These are phyloP conservation scores for Pemphredon lugubris DNA, from an alignment of 2,888 invertebrate species.

Conservation along the genomic window DNA sequence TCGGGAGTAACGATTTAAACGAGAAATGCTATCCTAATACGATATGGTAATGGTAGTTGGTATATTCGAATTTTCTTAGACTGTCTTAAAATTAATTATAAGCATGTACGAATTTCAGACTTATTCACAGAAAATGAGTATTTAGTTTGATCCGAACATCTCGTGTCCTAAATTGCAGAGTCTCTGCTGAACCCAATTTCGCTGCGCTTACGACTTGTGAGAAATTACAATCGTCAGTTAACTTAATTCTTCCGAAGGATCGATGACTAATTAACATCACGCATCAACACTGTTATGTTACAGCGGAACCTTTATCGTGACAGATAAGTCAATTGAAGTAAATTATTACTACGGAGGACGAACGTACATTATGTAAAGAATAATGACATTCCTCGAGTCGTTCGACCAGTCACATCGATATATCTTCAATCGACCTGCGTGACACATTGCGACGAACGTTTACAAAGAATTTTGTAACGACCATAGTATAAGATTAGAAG, in stretches of 20 bases:
- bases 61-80: too few species aligned
- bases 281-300: constrained; percentile 52
- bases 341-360: background rate
- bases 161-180: too few species aligned
- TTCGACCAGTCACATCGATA: background rate
- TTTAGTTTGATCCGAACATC: too few species aligned
- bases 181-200: constrained; percentile 57
- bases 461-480: constrained; percentile 7
- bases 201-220: constrained; percentile 14
- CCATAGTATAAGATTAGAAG: background rate
- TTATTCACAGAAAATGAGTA: too few species aligned
- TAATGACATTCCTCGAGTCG: too few species aligned
- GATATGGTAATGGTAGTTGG: too few species aligned
- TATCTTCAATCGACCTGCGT: constrained; percentile 6
- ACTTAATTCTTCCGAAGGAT: constrained; percentile 50
- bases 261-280: constrained; percentile 62
- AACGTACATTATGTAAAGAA: background rate
- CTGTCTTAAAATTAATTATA: too few species aligned
- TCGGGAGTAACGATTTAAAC: too few species aligned
- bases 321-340: constrained; percentile 26
- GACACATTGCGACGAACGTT: background rate
- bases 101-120: too few species aligned
- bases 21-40: too few species aligned
- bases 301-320: constrained; percentile 17
- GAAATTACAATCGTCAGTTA: constrained; percentile 44